These are phyloP conservation scores for Enhydra lutris DNA, from an alignment of 2,113 vertebrate genomes.

Conservation along the genomic window DNA sequence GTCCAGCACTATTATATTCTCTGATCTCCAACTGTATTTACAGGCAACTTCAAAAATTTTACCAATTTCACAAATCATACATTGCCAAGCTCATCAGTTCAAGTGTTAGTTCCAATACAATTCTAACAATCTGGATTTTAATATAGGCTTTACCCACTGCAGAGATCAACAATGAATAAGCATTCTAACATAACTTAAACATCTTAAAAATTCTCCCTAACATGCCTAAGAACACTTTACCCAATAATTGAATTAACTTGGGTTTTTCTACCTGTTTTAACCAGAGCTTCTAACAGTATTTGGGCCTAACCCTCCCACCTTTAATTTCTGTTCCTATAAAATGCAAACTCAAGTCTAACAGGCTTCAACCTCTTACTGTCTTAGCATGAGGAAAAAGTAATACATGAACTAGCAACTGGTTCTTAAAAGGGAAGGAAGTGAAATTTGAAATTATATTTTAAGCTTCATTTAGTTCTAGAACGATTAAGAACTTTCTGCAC, in stretches of 20 bases:
- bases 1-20: not conserved
- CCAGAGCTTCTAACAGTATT: not conserved
- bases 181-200: not conserved
- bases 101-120: not conserved
- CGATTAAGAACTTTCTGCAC: not conserved
- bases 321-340: constrained; percentile 27
- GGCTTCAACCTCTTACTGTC: not conserved
- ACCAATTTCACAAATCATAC: not conserved
- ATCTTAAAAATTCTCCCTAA: not conserved
- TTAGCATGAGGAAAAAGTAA: not conserved
- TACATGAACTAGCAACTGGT: not conserved
- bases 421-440: not conserved
- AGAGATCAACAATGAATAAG: not conserved
- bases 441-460: constrained; percentile 5
- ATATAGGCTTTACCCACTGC: not conserved
- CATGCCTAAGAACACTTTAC: not conserved
- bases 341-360: not conserved
- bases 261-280: not conserved
- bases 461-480: not conserved
- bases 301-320: not conserved
- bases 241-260: not conserved
- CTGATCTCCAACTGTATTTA: not conserved
- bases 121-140: constrained; percentile 15
- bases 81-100: not conserved
- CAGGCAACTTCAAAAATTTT: not conserved